Evolutionary conservation across 2,797 vertebrate genomes (phyloP).

Genomic region (Falco novaeseelandiae): DNA sequence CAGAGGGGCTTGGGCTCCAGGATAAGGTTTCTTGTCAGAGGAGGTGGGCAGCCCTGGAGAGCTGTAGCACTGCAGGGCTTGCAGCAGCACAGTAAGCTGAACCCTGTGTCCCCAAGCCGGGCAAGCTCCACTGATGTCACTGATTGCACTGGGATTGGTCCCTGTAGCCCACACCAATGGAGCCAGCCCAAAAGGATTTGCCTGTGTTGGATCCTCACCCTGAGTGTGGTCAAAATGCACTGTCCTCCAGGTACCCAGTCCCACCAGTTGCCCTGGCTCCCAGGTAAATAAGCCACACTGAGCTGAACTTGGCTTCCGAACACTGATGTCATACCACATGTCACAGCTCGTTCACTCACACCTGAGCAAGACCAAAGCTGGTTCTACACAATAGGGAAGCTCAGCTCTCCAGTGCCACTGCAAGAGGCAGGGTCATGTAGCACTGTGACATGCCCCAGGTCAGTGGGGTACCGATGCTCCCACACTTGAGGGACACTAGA

Average conservation of each 20-base stretch:
- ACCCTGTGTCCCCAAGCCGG: neutral
- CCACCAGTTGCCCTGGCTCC: neutral
- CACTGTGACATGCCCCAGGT: too few species aligned
- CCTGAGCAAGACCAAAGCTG: neutral
- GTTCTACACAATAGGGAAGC: neutral
- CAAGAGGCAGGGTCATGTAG: neutral
- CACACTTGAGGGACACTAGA: neutral
- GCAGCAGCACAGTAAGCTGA: neutral
- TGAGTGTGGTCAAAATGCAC: rapidly evolving
- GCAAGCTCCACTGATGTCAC: neutral
- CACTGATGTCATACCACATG: neutral
- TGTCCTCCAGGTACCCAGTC: neutral
- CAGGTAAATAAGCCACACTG: neutral
- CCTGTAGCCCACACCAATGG: neutral
- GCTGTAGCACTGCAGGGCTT: neutral
- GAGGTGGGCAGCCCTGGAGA: neutral
- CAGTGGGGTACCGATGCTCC: neutral
- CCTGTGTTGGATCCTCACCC: neutral
- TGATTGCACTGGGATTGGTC: neutral
- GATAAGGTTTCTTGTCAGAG: conserved; percentile 22
- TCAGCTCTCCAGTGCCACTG: neutral
- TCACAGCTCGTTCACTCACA: neutral
- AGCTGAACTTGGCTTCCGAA: neutral
- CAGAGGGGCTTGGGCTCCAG: conserved; percentile 24
- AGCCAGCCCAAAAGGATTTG: neutral